Evolutionary conservation across 2,113 vertebrate species (phyloP).

Genomic region (Syngnathus floridae): DNA sequence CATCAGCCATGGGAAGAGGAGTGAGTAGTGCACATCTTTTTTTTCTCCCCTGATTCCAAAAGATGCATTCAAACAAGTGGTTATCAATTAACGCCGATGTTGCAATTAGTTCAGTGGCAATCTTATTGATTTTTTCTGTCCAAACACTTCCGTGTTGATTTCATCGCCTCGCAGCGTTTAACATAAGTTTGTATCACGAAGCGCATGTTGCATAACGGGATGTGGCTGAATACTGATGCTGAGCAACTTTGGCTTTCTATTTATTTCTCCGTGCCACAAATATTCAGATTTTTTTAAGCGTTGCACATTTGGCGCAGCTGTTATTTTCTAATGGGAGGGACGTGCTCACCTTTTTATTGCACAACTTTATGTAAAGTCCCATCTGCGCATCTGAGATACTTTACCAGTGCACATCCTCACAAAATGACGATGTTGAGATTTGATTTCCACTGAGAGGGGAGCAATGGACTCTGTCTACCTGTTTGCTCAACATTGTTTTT

Average conservation of each 20-base stretch:
- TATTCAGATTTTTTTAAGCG: background rate
- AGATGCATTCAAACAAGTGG: conserved; percentile 45
- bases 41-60: conserved; percentile 10
- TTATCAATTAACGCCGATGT: conserved; percentile 8
- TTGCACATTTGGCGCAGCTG: conserved; percentile 1
- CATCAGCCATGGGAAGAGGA: conserved; percentile 71
- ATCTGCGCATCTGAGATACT: background rate
- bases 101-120: background rate
- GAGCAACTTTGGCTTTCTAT: background rate
- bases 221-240: conserved; percentile 2
- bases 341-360: background rate
- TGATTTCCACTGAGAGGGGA: background rate
- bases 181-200: conserved; percentile 10
- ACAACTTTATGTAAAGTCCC: background rate
- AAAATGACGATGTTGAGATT: background rate
- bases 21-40: conserved; percentile 57
- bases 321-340: background rate
- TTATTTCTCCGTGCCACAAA: background rate
- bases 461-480: background rate
- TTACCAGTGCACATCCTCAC: background rate
- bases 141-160: conserved; percentile 35
- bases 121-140: background rate
- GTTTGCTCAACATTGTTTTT: background rate
- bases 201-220: conserved; percentile 49
- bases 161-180: background rate